These are phyloP conservation scores for Eumaeus atala DNA, from an alignment of 1,140 invertebrate genomes.

Conservation along the genomic window DNA sequence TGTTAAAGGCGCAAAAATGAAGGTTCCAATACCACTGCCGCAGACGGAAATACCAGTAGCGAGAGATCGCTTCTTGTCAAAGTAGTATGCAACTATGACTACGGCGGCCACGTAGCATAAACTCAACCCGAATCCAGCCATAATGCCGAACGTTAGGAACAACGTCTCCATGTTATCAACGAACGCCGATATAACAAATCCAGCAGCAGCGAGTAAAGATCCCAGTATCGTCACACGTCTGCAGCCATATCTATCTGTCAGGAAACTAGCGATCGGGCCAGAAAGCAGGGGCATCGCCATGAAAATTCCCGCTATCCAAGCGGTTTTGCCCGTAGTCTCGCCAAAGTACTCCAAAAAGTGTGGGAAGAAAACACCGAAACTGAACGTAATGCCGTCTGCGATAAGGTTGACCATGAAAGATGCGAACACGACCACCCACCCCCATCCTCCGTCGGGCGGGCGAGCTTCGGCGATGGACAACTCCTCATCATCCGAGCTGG, in stretches of 20 bases:
- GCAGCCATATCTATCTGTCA: conserved; percentile 91
- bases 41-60: conserved; percentile 95
- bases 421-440: conserved; percentile 87
- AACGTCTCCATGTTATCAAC: conserved; percentile 85
- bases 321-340: conserved; percentile 88
- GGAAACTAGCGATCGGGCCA: conserved; percentile 90
- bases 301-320: conserved; percentile 92
- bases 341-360: conserved; percentile 87
- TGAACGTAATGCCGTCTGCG: conserved; percentile 91
- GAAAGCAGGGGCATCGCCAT: conserved; percentile 92
- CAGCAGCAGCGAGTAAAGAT: conserved; percentile 82
- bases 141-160: conserved; percentile 89
- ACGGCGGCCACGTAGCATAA: conserved; percentile 92
- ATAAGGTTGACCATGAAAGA: conserved; percentile 94
- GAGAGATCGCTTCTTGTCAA: conserved; percentile 92
- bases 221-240: conserved; percentile 87
- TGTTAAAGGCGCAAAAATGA: conserved; percentile 92
- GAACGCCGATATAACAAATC: conserved; percentile 88
- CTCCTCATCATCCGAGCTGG: conserved; percentile 76
- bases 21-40: conserved; percentile 92
- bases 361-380: conserved; percentile 88
- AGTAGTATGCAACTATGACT: conserved; percentile 97
- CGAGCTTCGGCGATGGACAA: conserved; percentile 78
- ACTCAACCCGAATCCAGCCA: conserved; percentile 90
- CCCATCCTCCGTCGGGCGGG: conserved; percentile 85